Percentiles rank a stretch among this genome's conserved stretches.
phyloP scores from a whole-genome alignment of 2,113 vertebrate species.

The Pedetes capensis region DNA sequence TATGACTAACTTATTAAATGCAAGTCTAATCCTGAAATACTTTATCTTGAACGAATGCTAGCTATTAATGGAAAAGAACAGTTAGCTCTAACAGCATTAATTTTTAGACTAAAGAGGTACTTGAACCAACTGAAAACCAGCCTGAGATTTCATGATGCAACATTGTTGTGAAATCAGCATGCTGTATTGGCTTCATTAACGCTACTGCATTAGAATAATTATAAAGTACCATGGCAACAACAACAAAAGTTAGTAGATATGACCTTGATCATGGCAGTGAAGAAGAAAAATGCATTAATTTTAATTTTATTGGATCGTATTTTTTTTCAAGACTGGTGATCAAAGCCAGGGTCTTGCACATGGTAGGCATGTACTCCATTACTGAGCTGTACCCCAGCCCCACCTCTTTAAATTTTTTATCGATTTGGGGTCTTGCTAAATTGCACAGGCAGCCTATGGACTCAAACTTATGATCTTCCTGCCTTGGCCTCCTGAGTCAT shows the following conservation, averaged over 20 bases:
- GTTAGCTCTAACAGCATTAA: neutral
- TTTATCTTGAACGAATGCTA: neutral
- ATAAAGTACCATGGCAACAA: neutral
- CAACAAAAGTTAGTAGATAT: neutral
- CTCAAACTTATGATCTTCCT: no score
- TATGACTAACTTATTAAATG: constrained; percentile 6
- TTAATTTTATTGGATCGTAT: no score
- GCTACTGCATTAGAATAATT: neutral
- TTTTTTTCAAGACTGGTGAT: no score
- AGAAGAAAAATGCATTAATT: neutral
- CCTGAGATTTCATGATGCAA: neutral
- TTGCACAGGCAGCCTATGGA: no score
- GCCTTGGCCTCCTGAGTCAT: no score
- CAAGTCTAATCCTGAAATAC: neutral
- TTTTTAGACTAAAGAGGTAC: neutral
- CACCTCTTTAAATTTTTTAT: no score
- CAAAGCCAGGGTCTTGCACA: no score
- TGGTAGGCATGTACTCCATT: no score
- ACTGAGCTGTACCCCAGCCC: no score
- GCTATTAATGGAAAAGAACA: neutral
- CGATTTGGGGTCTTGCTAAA: no score
- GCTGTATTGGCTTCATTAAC: neutral
- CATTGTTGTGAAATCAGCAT: neutral
- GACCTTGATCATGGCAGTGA: neutral
- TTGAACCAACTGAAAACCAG: neutral